Evolutionary conservation across 2,113 vertebrate genomes (phyloP), one percentile per base, ranked within the genome.

Genomic region (Ptyas mucosa): DNA sequence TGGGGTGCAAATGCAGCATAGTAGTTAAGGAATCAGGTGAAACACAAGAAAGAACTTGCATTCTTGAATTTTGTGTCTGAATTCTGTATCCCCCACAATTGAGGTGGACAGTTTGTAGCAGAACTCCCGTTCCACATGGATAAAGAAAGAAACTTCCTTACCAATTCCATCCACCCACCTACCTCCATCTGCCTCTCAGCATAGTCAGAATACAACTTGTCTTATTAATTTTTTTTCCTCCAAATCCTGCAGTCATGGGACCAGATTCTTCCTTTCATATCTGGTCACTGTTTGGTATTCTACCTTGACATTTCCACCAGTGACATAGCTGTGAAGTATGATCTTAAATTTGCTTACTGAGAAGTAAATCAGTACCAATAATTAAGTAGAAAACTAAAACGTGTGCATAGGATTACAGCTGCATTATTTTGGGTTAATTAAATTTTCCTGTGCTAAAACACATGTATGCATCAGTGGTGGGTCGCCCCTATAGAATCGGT

Each of bases 371-470:
- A 85, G 10, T 90, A 11, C 46, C 8, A 26, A 14, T 12, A 26
- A 46, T 61, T 23, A 20, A 86, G n/a, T n/a, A 26, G 49, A 43
- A 24, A 58, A 54, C 8, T 29, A 4, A 54, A 8, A 23, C 46
- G 23, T 26, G 39, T 89, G 54, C 21, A 85, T 88, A 55, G 61
- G 12, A 14, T 43, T 53, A 34, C 43, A 87, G 9, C 8, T 14
- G 43, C 18, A 18, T 90, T 53, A 43, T 43, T 89, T 90, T 55
- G 15, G n/a, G 86, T 96, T 90, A 90, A 91, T 12, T 96, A 2
- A 53, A 93, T 96, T 91, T 95, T 94, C 18, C 89, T 10, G 46
- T 87, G 46, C 5, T 89, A 89, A 91, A 89, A 52, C 91, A 92
- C 18, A 95, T 4, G 3, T 49, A 49, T 46, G 5, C 43, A 46